Conservation (phyloP, 2,113 vertebrate species). For the Petrocephalus zakoni region DNA sequence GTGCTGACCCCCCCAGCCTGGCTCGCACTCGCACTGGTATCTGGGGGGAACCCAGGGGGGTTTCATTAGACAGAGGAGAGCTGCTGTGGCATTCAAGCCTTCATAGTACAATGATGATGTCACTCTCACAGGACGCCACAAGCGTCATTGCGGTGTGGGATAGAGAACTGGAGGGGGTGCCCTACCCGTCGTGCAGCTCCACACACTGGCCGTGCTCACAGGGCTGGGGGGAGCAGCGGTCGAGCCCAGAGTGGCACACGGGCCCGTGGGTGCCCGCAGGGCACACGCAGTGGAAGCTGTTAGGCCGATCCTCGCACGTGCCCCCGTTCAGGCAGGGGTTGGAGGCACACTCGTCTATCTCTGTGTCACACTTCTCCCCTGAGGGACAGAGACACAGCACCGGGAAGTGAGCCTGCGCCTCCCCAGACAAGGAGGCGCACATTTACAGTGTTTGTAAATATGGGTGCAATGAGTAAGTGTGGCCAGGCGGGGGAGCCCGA, state of each 20-base stretch:
- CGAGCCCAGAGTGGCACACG: conserved; percentile 75
- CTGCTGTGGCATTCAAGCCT: neutral
- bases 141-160: neutral
- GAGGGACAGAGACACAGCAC: neutral
- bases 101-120: neutral
- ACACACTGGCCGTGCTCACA: conserved; percentile 80
- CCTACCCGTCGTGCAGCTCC: conserved; percentile 68
- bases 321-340: conserved; percentile 83
- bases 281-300: conserved; percentile 76
- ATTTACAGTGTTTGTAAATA: neutral
- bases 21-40: conserved; percentile 76
- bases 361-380: conserved; percentile 74
- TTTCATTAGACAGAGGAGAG: neutral
- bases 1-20: conserved; percentile 76
- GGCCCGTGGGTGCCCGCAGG: conserved; percentile 75
- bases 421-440: neutral
- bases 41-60: conserved; percentile 50
- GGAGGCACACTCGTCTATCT: conserved; percentile 85
- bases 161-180: neutral
- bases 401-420: neutral
- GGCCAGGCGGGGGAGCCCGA: conserved; percentile 1
- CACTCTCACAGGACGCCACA: neutral
- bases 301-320: conserved; percentile 74
- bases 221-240: conserved; percentile 75
- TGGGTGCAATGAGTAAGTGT: neutral